Evolutionary conservation across 2,888 invertebrate genomes (phyloP).

Genomic region (Pyrocoelia pectoralis): DNA sequence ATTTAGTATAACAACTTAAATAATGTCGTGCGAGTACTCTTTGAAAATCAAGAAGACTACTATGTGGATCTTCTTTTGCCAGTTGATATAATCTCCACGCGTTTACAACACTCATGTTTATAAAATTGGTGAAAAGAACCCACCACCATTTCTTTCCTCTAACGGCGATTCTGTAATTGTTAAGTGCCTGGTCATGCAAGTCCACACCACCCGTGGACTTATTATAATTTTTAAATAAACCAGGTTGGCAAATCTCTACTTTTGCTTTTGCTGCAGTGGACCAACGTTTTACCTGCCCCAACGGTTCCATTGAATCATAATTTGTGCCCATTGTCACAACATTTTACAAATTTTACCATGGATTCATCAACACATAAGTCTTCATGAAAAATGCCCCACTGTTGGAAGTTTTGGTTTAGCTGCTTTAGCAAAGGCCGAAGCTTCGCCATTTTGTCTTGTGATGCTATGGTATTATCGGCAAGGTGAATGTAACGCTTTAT

Average conservation of each 20-base stretch:
- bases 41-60: no score
- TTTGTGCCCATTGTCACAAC: neutral
- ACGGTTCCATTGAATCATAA: neutral
- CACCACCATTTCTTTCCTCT: conserved; percentile 45
- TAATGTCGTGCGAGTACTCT: neutral
- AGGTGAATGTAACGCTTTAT: neutral
- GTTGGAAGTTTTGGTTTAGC: conserved; percentile 37
- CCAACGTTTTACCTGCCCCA: neutral
- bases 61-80: neutral
- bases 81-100: conserved; percentile 20
- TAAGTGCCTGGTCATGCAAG: conserved; percentile 32
- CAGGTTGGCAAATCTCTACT: neutral
- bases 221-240: neutral
- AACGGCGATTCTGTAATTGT: conserved; percentile 39
- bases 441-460: conserved; percentile 36
- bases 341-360: conserved; percentile 40
- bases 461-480: neutral
- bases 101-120: conserved; percentile 21
- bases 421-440: conserved; percentile 25
- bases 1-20: no score
- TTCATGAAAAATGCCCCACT: conserved; percentile 40
- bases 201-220: neutral
- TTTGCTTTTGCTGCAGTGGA: neutral
- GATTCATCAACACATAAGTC: conserved; percentile 42
- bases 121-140: conserved; percentile 23